These are phyloP conservation scores for Neodiprion pinetum DNA, from an alignment of 1,140 invertebrate species.

Conservation along the genomic window DNA sequence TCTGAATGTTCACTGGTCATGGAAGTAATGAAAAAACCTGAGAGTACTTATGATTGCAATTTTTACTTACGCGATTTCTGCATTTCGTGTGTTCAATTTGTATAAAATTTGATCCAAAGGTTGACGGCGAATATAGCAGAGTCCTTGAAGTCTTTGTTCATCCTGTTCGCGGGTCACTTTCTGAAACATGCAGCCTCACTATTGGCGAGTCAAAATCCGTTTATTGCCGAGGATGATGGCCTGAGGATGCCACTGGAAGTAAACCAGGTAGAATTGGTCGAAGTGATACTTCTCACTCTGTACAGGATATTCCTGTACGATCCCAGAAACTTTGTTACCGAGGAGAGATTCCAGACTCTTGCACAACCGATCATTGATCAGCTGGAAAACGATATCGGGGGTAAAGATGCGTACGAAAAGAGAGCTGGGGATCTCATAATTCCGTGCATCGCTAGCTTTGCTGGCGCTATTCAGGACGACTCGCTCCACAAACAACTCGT, in stretches of 20 bases:
- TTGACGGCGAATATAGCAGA: conserved; percentile 80
- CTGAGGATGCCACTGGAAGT: conserved; percentile 62
- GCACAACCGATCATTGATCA: conserved; percentile 90
- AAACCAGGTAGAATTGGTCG: conserved; percentile 68
- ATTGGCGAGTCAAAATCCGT: conserved; percentile 62
- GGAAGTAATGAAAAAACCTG: too few relatives aligned
- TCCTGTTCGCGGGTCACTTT: conserved; percentile 87
- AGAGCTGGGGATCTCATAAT: conserved; percentile 71
- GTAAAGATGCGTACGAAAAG: conserved; percentile 65
- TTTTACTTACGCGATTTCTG: too few relatives aligned
- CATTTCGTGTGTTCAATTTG: background rate
- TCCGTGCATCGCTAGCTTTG: conserved; percentile 82
- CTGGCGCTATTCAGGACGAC: conserved; percentile 83
- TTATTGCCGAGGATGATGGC: conserved; percentile 56
- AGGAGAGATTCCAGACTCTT: conserved; percentile 82
- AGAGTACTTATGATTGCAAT: too few relatives aligned
- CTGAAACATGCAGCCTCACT: conserved; percentile 79
- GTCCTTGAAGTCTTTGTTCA: conserved; percentile 85
- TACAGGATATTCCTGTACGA: conserved; percentile 83
- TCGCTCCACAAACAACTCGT: conserved; percentile 87
- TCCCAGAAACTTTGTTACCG: conserved; percentile 81
- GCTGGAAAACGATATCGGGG: conserved; percentile 79
- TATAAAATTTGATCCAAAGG: conserved; percentile 57
- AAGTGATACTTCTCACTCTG: conserved; percentile 77
- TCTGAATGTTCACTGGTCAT: background rate